These are phyloP conservation scores for Leptatherina wallacei DNA, from an alignment of 2,797 vertebrate species.

Conservation along the genomic window DNA sequence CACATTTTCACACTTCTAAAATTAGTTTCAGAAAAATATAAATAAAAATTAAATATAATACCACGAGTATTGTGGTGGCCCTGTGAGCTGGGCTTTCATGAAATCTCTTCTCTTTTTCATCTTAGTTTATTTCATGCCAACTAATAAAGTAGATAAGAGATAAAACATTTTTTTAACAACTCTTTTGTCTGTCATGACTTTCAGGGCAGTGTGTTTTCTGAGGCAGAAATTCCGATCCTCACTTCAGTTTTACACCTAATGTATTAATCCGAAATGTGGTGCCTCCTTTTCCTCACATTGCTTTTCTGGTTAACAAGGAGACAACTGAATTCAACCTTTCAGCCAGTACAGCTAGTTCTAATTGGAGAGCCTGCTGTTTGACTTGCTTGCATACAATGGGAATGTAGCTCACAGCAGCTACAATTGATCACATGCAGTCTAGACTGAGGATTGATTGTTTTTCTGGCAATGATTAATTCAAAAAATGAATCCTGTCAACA, in stretches of 20 bases:
- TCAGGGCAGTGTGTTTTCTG: slow-evolving; percentile 1
- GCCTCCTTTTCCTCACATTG: neutral
- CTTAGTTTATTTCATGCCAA: slow-evolving; percentile 15
- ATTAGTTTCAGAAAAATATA: slow-evolving; percentile 22
- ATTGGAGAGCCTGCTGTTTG: slow-evolving; percentile 30
- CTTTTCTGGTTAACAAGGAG: slow-evolving; percentile 15
- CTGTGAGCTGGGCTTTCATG: slow-evolving; percentile 5
- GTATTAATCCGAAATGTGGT: slow-evolving; percentile 1
- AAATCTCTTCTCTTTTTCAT: slow-evolving; percentile 11
- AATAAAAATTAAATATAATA: neutral
- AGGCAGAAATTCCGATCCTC: neutral
- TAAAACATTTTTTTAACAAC: neutral
- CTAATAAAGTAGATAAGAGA: slow-evolving; percentile 11
- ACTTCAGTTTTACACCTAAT: neutral
- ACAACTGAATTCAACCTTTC: slow-evolving; percentile 21
- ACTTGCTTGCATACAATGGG: slow-evolving; percentile 19
- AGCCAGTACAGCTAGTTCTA: slow-evolving; percentile 19
- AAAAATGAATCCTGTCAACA: slow-evolving; percentile 42
- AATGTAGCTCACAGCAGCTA: slow-evolving; percentile 26
- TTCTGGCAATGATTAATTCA: slow-evolving; percentile 56
- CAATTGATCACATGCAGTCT: slow-evolving; percentile 58
- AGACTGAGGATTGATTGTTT: slow-evolving; percentile 61
- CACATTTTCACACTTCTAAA: slow-evolving; percentile 32
- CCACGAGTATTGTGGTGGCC: slow-evolving; percentile 2
- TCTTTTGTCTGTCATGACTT: neutral